Evolutionary conservation across 2,797 vertebrate species (phyloP).

Genomic region (Fundulus diaphanus): DNA sequence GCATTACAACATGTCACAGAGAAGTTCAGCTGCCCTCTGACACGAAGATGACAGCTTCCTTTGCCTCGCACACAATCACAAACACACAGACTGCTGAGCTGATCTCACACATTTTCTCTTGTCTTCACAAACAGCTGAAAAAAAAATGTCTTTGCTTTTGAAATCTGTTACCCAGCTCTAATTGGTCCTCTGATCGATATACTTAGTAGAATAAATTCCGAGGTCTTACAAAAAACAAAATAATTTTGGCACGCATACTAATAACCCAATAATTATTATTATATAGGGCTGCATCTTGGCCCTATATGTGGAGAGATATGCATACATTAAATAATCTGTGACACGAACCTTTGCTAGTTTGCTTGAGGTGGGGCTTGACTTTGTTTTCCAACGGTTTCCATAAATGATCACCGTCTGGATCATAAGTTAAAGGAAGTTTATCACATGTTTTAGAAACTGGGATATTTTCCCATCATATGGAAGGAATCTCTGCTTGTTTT

Average conservation of each 20-base stretch:
- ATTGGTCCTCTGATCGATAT: neutral
- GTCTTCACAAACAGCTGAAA: slow-evolving; percentile 20
- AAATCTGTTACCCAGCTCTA: slow-evolving; percentile 29
- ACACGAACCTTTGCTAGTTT: neutral
- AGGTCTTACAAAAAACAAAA: neutral
- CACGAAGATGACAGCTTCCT: slow-evolving; percentile 35
- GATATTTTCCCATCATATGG: neutral
- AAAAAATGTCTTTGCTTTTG: slow-evolving; percentile 13
- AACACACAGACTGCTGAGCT: neutral
- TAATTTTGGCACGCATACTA: neutral
- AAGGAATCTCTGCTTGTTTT: slow-evolving; percentile 8
- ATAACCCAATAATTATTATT: neutral
- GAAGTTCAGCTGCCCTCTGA: slow-evolving; percentile 18
- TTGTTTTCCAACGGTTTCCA: too few species aligned
- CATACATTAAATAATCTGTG: neutral
- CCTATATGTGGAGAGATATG: neutral
- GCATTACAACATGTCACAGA: slow-evolving; percentile 34
- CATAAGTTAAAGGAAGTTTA: too few species aligned
- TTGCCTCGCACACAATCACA: slow-evolving; percentile 20
- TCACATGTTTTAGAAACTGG: neutral
- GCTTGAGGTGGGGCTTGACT: neutral
- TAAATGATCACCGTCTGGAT: too few species aligned
- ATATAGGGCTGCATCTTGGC: too few species aligned
- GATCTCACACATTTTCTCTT: slow-evolving; percentile 8
- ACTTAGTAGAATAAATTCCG: neutral